These are phyloP conservation scores for Balearica regulorum DNA, from an alignment of 2,797 vertebrate species.

Conservation along the genomic window DNA sequence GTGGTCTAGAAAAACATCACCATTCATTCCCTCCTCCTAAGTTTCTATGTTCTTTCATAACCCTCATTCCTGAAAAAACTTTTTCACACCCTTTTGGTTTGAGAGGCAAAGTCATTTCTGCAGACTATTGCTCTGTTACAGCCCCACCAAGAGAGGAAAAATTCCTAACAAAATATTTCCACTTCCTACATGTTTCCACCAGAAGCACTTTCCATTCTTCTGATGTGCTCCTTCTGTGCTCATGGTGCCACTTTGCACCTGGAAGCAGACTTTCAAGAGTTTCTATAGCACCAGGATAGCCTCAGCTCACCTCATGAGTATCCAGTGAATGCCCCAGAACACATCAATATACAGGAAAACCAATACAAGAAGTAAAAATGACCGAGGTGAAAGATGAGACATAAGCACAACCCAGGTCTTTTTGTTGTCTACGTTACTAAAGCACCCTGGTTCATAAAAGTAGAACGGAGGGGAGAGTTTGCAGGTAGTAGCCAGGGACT, in stretches of 20 bases:
- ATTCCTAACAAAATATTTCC: neutral
- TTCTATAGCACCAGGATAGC: neutral
- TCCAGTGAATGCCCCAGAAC: neutral
- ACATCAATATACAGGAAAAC: neutral
- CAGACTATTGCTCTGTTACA: neutral
- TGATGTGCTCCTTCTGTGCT: neutral
- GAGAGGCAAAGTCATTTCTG: neutral
- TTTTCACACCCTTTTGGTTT: neutral
- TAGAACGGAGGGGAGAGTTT: neutral
- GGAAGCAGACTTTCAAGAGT: neutral
- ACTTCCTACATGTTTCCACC: neutral
- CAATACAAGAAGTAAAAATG: neutral
- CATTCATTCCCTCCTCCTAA: neutral
- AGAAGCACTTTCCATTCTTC: neutral
- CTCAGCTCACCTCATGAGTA: neutral
- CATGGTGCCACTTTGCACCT: neutral
- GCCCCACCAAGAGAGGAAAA: neutral
- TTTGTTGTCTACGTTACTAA: neutral
- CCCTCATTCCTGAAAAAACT: neutral
- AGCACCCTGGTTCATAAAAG: neutral
- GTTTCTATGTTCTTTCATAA: neutral
- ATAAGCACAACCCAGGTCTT: neutral
- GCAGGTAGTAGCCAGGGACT: neutral
- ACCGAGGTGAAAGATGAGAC: neutral
- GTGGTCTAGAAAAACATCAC: neutral